phyloP scores from a whole-genome alignment of 2,797 vertebrate species.

The Meda fulgida region DNA sequence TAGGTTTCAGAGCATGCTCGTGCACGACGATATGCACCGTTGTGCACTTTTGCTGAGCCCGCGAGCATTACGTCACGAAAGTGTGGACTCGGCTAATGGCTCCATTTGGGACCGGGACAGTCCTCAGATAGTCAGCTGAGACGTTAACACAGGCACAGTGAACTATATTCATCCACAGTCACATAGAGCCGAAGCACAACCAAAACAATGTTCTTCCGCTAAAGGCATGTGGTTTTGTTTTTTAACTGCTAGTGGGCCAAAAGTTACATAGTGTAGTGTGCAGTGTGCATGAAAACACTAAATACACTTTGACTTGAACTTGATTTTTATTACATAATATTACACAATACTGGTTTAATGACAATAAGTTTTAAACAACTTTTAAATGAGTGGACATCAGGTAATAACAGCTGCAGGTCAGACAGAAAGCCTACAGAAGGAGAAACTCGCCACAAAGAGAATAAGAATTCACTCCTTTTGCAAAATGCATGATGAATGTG shows the following conservation, averaged over 20 bases:
- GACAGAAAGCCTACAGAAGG: constrained; percentile 17
- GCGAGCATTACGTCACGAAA: no score
- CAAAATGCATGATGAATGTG: constrained; percentile 9
- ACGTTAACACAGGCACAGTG: no score
- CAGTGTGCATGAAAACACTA: not conserved
- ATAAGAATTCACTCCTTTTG: constrained; percentile 12
- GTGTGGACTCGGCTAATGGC: no score
- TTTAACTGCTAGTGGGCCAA: not conserved
- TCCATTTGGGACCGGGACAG: no score
- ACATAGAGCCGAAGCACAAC: not conserved
- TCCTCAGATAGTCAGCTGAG: no score
- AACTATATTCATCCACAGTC: not conserved
- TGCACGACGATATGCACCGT: rapidly evolving
- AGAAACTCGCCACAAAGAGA: constrained; percentile 10
- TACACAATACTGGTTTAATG: constrained; percentile 68
- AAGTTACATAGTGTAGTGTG: not conserved
- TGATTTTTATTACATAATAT: constrained; percentile 72
- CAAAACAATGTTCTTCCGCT: not conserved
- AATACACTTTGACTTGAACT: constrained; percentile 11
- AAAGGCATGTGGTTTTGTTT: not conserved
- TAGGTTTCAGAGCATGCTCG: no score
- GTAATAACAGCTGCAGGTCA: constrained; percentile 42
- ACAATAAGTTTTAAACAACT: constrained; percentile 61
- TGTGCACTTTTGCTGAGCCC: no score
- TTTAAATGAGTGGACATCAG: constrained; percentile 61